Conservation (phyloP, 2,797 vertebrate species). For the Tolypeutes matacus region DNA sequence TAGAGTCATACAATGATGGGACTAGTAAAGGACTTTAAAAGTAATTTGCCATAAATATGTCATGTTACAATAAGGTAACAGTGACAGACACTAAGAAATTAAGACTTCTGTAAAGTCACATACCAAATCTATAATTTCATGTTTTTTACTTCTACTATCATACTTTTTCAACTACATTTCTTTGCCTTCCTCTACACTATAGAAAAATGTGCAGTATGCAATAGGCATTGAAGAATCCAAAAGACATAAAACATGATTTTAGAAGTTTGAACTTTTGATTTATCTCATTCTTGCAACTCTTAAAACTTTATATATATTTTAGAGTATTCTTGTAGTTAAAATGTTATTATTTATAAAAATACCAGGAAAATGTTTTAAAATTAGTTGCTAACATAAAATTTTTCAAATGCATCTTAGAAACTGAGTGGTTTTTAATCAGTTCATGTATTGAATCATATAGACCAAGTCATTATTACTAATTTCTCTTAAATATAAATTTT, state of each 20-base stretch:
- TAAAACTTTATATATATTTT: not conserved
- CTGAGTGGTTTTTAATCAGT: not conserved
- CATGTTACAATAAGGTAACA: not conserved
- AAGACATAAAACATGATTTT: not conserved
- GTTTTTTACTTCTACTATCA: not conserved
- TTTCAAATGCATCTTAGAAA: not conserved
- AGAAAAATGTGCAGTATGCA: not conserved
- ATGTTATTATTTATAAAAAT: constrained; percentile 15
- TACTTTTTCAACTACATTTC: not conserved
- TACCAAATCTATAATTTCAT: not conserved
- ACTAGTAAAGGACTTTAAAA: not conserved
- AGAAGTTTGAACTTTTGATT: not conserved
- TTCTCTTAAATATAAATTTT: not conserved
- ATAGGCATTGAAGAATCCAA: not conserved
- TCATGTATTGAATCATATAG: not conserved
- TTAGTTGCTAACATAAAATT: not conserved
- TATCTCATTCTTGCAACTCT: not conserved
- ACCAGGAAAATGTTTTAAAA: not conserved
- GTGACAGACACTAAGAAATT: not conserved
- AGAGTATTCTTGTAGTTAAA: not conserved
- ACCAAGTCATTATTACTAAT: not conserved
- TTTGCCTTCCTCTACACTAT: not conserved
- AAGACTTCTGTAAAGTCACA: not conserved
- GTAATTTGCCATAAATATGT: not conserved
- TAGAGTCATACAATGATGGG: not conserved